These are phyloP conservation scores for Astreopora myriophthalma DNA, from an alignment of 64 coral and sea anemone genomes.

Conservation along the genomic window DNA sequence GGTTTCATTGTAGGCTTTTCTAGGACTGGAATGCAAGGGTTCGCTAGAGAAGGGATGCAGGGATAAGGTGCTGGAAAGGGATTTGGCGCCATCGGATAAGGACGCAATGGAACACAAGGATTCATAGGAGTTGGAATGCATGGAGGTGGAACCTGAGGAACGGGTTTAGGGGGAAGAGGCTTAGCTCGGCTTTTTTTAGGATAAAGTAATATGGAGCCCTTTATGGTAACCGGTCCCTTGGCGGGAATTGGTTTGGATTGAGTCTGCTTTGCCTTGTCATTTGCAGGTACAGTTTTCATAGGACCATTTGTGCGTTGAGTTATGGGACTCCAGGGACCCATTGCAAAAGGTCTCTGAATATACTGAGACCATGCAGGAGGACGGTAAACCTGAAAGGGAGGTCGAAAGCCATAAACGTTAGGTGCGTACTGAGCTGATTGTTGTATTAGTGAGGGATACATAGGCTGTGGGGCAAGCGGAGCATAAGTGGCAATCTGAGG, in stretches of 20 bases:
- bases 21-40: background rate
- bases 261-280: slow-evolving; percentile 4
- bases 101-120: background rate
- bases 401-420: background rate
- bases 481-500: background rate
- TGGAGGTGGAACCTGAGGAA: background rate
- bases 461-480: background rate
- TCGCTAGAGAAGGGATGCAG: slow-evolving; percentile 53
- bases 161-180: background rate
- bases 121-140: background rate
- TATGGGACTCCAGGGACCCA: background rate
- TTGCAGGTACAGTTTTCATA: background rate
- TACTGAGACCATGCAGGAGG: background rate
- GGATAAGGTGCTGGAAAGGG: background rate
- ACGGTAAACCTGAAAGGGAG: background rate
- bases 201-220: background rate
- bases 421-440: background rate
- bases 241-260: background rate
- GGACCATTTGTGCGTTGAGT: background rate
- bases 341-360: background rate
- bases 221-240: slow-evolving; percentile 4
- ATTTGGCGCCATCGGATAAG: background rate
- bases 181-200: background rate
- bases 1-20: background rate
- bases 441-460: background rate